These are phyloP conservation scores for Seriola dumerili DNA, from an alignment of 2,113 vertebrate species.

Conservation along the genomic window DNA sequence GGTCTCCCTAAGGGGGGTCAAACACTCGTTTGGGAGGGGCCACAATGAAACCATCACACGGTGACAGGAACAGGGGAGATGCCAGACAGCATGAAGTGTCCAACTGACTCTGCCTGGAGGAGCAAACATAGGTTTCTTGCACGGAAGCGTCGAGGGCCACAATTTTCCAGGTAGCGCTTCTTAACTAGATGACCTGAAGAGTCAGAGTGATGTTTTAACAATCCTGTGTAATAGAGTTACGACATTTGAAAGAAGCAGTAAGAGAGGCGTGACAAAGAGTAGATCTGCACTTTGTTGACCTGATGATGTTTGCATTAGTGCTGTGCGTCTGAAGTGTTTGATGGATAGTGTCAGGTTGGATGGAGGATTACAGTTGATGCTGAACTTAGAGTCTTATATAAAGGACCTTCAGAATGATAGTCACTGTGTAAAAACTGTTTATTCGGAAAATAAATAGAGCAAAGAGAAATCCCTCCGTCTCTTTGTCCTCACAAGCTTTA, in stretches of 20 bases:
- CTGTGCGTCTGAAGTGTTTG: constrained; percentile 52
- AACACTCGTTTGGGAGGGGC: constrained; percentile 23
- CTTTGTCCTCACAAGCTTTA: constrained; percentile 27
- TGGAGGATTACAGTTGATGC: constrained; percentile 31
- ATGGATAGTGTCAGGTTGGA: constrained; percentile 43
- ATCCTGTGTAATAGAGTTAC: constrained; percentile 38
- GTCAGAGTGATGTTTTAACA: constrained; percentile 11
- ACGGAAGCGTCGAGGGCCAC: neutral
- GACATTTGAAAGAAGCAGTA: constrained; percentile 56
- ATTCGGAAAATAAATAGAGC: constrained; percentile 73
- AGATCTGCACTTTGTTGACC: constrained; percentile 62
- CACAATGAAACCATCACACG: constrained; percentile 50
- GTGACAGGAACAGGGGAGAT: constrained; percentile 45
- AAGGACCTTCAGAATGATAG: constrained; percentile 62
- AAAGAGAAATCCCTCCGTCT: constrained; percentile 57
- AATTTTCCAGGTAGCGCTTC: constrained; percentile 1
- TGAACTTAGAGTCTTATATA: constrained; percentile 54
- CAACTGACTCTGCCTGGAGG: constrained; percentile 3
- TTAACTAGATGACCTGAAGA: constrained; percentile 18
- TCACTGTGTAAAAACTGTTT: constrained; percentile 62
- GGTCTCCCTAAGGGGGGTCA: constrained; percentile 51
- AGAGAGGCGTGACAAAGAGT: constrained; percentile 9
- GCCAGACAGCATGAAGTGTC: constrained; percentile 5
- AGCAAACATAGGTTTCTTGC: neutral
- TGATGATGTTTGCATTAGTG: constrained; percentile 56